Conservation (phyloP, 2,888 invertebrate species). For the Hemaris fuciformis region DNA sequence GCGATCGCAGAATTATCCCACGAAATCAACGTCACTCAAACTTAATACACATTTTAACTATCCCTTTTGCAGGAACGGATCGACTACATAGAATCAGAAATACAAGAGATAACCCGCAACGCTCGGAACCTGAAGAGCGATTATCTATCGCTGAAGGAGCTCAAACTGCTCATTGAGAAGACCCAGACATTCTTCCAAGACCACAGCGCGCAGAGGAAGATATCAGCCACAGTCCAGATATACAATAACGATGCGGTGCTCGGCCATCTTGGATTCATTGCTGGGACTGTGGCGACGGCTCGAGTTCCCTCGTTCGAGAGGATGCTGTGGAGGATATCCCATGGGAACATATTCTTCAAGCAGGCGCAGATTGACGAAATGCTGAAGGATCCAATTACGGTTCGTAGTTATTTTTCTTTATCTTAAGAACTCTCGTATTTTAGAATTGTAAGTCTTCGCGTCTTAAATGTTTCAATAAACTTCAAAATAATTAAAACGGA, state of each 20-base stretch:
- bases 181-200: constrained; percentile 76
- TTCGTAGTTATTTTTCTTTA: constrained; percentile 22
- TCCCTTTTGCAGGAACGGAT: constrained; percentile 65
- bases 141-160: constrained; percentile 66
- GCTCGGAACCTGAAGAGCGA: constrained; percentile 71
- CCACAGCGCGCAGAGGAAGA: constrained; percentile 83
- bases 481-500: too few relatives aligned
- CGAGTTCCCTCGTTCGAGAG: constrained; percentile 69
- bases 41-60: not conserved
- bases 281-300: constrained; percentile 70
- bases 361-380: constrained; percentile 73
- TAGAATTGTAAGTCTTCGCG: too few relatives aligned
- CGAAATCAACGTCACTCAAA: not conserved
- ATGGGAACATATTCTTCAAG: constrained; percentile 76
- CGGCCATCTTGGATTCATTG: constrained; percentile 72
- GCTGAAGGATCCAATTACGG: constrained; percentile 69
- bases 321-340: constrained; percentile 77
- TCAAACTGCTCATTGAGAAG: constrained; percentile 70
- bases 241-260: constrained; percentile 70
- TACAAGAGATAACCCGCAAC: constrained; percentile 74
- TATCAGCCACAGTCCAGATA: constrained; percentile 69
- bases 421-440: too few relatives aligned
- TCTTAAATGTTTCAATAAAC: too few relatives aligned
- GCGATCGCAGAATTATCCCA: too few relatives aligned
- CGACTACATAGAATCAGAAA: constrained; percentile 77